Evolutionary conservation across 2,888 invertebrate genomes (phyloP).

Genomic region (Tanypteryx hageni): DNA sequence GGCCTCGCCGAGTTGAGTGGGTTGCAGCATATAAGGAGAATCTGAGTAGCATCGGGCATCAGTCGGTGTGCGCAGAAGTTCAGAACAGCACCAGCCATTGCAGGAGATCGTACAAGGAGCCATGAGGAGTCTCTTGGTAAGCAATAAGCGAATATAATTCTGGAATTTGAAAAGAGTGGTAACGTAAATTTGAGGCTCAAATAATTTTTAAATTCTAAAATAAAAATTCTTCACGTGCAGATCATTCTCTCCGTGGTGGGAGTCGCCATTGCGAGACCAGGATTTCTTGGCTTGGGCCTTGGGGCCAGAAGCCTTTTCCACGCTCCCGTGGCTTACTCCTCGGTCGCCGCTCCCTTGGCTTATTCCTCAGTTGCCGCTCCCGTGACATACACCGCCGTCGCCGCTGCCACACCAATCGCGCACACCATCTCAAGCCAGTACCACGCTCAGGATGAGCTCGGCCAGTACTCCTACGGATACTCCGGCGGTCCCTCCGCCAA

Average conservation of each 20-base stretch:
- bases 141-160: neutral
- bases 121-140: conserved; percentile 62
- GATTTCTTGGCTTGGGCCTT: conserved; percentile 74
- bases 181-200: no score
- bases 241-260: conserved; percentile 74
- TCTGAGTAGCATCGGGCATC: neutral
- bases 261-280: conserved; percentile 79
- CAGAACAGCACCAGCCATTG: neutral
- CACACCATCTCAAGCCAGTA: conserved; percentile 69
- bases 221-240: neutral
- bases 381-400: neutral
- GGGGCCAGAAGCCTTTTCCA: conserved; percentile 47
- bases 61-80: conserved; percentile 33
- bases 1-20: conserved; percentile 53
- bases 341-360: neutral
- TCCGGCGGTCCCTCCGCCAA: conserved; percentile 71
- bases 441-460: conserved; percentile 70
- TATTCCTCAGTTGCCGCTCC: neutral
- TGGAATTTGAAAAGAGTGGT: no score
- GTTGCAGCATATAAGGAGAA: conserved; percentile 52
- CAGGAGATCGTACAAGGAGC: conserved; percentile 23
- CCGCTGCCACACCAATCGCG: conserved; percentile 28
- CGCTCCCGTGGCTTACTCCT: conserved; percentile 36
- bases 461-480: conserved; percentile 70
- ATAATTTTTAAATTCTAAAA: no score